These are phyloP conservation scores for Cheilosia grossa DNA, from an alignment of 2,888 invertebrate genomes.

Conservation along the genomic window DNA sequence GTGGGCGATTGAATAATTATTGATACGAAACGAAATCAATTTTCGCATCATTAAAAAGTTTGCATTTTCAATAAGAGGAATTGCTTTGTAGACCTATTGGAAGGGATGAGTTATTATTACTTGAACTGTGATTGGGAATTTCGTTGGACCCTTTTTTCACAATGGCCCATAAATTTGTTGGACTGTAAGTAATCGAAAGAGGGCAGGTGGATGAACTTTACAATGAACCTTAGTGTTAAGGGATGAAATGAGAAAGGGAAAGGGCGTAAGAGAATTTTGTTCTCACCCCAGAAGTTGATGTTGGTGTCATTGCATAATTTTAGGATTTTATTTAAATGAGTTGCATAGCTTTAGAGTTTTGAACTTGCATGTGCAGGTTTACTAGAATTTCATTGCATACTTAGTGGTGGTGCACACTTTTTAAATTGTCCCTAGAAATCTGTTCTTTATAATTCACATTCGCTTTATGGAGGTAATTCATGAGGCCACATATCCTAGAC, in stretches of 20 bases:
- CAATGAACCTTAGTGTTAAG: no score
- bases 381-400: neutral
- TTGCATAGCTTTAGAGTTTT: neutral
- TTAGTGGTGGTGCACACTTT: neutral
- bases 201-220: neutral
- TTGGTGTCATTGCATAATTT: neutral
- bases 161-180: neutral
- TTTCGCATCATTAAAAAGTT: slow-evolving; percentile 47
- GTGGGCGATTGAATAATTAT: slow-evolving; percentile 28
- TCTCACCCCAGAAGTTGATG: neutral
- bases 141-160: slow-evolving; percentile 34
- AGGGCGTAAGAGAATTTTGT: neutral
- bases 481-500: no score
- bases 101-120: slow-evolving; percentile 35
- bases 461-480: no score
- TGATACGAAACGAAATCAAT: slow-evolving; percentile 54
- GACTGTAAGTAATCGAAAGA: neutral
- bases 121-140: slow-evolving; percentile 25
- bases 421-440: neutral
- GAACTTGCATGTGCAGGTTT: neutral
- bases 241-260: no score
- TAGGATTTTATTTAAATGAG: neutral
- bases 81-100: slow-evolving; percentile 18
- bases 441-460: neutral
- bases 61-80: slow-evolving; percentile 26